Base-by-base conservation (phyloP, 1,140 invertebrate species). In the Halictus rubicundus region DNA sequence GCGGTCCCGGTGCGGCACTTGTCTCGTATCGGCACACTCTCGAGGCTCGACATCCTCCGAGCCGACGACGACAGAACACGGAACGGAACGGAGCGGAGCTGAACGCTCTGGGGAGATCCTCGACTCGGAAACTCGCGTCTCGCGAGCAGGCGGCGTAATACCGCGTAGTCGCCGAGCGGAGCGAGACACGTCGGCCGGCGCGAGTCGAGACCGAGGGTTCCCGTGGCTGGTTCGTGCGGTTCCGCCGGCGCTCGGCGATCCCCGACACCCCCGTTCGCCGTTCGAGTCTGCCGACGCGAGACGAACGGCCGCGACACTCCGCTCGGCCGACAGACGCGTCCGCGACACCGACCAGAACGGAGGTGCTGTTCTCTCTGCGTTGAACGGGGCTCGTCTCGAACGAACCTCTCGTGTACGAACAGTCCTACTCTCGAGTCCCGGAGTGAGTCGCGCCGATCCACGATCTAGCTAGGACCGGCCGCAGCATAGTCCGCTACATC, bases 281-380 rank as follows among this genome's bases (percentile, higher is more conserved):
- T 80, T 81, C 80, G 86, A 84, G 82, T 46, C 87, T 59, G 86
- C 86, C 87, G 89, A 89, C 86, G 87, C 85, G 87, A 88, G 84
- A 85, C 88, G 90, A 89, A 83, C 86, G 82, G 81, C 85, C 83
- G 86, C 90, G 89, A 89, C 88, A 88, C 81, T 87, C 83, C 86
- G 86, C 76, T 84, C 88, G 81, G 83, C 73, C 81, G 88, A 86
- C 92, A 92, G 91, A 93, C 91, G 92, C 92, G 90, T 92, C 87
- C 91, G 92, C 90, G 92, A 91, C 87, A 85, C 87, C 89, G 85
- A 86, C n/a, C 23, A 46, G 74, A 80, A 72, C 83, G 37, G 68
- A 87, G 88, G 90, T 88, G 71, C 21, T 0, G 71, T 78, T 85
- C 68, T 65, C 19, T 75, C 46, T 61, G 42, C 54, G 74, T 54